These are phyloP conservation scores for Melipona quadrifasciata DNA, from an alignment of 1,140 invertebrate species.

Conservation along the genomic window DNA sequence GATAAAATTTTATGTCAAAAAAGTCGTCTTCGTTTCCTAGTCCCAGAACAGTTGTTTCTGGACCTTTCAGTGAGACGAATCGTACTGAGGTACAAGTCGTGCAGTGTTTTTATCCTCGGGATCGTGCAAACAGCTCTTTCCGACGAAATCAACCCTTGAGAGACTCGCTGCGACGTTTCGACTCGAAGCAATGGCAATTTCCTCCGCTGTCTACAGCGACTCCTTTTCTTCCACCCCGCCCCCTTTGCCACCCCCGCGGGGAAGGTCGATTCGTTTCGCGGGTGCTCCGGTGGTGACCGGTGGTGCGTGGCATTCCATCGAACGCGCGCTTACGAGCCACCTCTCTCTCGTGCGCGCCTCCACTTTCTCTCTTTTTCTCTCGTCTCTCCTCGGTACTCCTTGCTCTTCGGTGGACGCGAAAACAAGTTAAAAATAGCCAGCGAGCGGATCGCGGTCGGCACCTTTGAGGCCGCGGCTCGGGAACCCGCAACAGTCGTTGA, in stretches of 20 bases:
- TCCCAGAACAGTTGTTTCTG: too few relatives aligned
- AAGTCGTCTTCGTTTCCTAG: too few relatives aligned
- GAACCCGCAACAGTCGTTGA: conserved; percentile 64
- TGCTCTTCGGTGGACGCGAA: conserved; percentile 50
- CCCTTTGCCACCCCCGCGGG: neutral
- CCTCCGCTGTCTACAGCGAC: neutral
- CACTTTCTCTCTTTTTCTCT: neutral
- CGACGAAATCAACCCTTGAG: too few relatives aligned
- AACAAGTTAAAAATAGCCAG: conserved; percentile 70
- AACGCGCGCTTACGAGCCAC: conserved; percentile 48
- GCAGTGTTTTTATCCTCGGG: too few relatives aligned
- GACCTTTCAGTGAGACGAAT: too few relatives aligned
- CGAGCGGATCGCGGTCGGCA: conserved; percentile 61
- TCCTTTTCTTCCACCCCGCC: neutral
- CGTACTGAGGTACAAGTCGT: too few relatives aligned
- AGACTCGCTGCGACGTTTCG: too few relatives aligned
- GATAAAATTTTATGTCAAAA: too few relatives aligned
- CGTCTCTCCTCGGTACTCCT: conserved; percentile 18
- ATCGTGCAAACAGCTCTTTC: too few relatives aligned
- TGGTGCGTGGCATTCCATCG: conserved; percentile 68
- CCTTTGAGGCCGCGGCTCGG: conserved; percentile 63
- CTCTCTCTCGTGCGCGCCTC: neutral
- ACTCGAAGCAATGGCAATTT: too few relatives aligned
- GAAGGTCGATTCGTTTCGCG: conserved; percentile 53
- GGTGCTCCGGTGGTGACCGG: conserved; percentile 53